These are phyloP conservation scores for Stomorhina lunata DNA, from an alignment of 2,888 invertebrate species.

Conservation along the genomic window DNA sequence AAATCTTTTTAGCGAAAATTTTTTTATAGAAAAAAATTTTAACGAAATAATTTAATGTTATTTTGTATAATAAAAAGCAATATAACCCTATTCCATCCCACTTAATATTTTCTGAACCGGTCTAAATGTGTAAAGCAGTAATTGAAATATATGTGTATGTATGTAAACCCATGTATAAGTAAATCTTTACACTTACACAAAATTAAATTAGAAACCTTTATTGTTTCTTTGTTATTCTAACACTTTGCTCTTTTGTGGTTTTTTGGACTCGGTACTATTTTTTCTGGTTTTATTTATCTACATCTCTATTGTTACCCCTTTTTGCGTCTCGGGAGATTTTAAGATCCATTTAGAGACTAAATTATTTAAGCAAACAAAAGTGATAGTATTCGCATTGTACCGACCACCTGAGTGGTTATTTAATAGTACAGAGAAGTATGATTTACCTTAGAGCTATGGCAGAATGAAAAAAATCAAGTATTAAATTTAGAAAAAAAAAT, in stretches of 20 bases:
- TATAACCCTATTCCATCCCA: too few relatives aligned
- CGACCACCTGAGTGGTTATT: constrained; percentile 14
- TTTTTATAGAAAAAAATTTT: too few relatives aligned
- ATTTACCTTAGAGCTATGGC: background rate
- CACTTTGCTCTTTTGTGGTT: constrained; percentile 28
- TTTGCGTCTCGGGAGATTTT: constrained; percentile 16
- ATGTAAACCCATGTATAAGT: background rate
- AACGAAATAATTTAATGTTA: too few relatives aligned
- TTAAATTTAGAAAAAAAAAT: background rate
- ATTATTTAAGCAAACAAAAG: constrained; percentile 9
- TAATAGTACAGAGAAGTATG: constrained; percentile 5
- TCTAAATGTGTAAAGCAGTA: constrained; percentile 14
- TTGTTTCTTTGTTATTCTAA: constrained; percentile 24
- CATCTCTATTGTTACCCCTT: background rate
- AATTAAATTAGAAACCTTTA: constrained; percentile 13
- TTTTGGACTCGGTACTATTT: background rate
- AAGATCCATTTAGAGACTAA: constrained; percentile 24
- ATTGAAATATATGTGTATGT: constrained; percentile 12
- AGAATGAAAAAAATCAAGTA: background rate
- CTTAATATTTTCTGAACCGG: too few relatives aligned
- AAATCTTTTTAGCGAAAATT: too few relatives aligned
- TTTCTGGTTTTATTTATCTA: background rate
- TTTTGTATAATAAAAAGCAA: too few relatives aligned
- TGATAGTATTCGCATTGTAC: background rate
- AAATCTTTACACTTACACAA: background rate